Percentiles rank a stretch among this genome's conserved stretches.
Conservation (phyloP, 2,113 vertebrate species). For the Pollimyrus isidori region DNA sequence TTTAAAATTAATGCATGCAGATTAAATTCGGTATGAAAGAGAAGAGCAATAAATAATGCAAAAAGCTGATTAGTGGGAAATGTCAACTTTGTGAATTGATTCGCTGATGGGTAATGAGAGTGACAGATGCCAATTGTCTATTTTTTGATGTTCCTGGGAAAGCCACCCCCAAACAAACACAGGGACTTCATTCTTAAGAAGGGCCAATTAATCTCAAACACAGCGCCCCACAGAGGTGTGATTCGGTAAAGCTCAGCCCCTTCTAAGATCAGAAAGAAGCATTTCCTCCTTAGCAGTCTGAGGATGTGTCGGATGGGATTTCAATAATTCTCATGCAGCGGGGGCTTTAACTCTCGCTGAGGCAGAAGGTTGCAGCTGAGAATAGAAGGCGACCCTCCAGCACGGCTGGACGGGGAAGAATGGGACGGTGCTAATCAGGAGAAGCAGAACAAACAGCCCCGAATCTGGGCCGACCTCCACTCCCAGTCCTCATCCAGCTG, state of each 20-base stretch:
- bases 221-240: background rate
- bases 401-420: background rate
- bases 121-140: background rate
- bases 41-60: slow-evolving; percentile 14
- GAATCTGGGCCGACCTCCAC: background rate
- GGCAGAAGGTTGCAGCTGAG: background rate
- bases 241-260: background rate
- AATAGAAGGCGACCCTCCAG: background rate
- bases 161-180: background rate
- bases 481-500: background rate
- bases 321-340: background rate
- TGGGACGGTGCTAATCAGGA: background rate
- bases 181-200: background rate
- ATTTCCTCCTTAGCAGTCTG: background rate
- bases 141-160: background rate
- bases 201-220: background rate
- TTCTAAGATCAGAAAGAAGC: background rate
- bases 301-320: background rate
- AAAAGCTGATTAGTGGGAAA: slow-evolving; percentile 10
- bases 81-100: slow-evolving; percentile 7
- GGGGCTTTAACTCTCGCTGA: background rate
- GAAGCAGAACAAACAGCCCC: background rate
- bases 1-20: slow-evolving; percentile 4
- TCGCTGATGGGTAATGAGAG: background rate
- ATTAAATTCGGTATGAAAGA: slow-evolving; percentile 6